Percentiles rank a stretch among this genome's conserved stretches.
phyloP scores from a whole-genome alignment of 2,797 vertebrate species.

The Sebastes umbrosus region DNA sequence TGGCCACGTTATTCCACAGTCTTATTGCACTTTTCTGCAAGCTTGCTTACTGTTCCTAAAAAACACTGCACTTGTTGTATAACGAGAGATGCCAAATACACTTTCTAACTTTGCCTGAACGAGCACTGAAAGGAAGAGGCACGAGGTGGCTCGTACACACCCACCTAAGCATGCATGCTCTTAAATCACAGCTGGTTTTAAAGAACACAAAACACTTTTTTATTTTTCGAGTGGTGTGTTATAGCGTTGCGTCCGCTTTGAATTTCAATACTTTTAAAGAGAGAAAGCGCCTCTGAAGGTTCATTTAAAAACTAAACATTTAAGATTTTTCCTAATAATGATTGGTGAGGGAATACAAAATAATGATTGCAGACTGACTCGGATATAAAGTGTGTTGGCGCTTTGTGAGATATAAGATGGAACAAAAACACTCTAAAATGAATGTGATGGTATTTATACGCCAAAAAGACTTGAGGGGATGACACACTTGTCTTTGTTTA shows the following conservation, averaged over 20 bases:
- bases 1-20: slow-evolving; percentile 12
- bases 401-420: slow-evolving; percentile 9
- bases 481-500: slow-evolving; percentile 64
- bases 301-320: slow-evolving; percentile 10
- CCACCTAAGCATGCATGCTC: slow-evolving; percentile 45
- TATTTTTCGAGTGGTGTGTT: slow-evolving; percentile 20
- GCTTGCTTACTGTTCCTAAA: slow-evolving; percentile 26
- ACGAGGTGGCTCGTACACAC: slow-evolving; percentile 19
- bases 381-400: background rate
- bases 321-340: background rate
- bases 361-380: slow-evolving; percentile 23
- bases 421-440: background rate
- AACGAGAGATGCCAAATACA: slow-evolving; percentile 57
- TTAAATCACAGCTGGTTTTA: slow-evolving; percentile 40
- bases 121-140: slow-evolving; percentile 48
- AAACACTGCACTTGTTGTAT: slow-evolving; percentile 34
- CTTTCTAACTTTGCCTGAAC: slow-evolving; percentile 42
- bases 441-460: slow-evolving; percentile 54
- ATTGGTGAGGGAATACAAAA: slow-evolving; percentile 51
- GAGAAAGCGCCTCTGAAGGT: slow-evolving; percentile 32
- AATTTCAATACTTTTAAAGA: slow-evolving; percentile 27
- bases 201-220: slow-evolving; percentile 22
- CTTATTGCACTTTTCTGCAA: slow-evolving; percentile 35
- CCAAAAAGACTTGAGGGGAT: slow-evolving; percentile 40
- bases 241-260: slow-evolving; percentile 49